phyloP scores from a whole-genome alignment of 2,113 vertebrate genomes.

The Cavia porcellus region DNA sequence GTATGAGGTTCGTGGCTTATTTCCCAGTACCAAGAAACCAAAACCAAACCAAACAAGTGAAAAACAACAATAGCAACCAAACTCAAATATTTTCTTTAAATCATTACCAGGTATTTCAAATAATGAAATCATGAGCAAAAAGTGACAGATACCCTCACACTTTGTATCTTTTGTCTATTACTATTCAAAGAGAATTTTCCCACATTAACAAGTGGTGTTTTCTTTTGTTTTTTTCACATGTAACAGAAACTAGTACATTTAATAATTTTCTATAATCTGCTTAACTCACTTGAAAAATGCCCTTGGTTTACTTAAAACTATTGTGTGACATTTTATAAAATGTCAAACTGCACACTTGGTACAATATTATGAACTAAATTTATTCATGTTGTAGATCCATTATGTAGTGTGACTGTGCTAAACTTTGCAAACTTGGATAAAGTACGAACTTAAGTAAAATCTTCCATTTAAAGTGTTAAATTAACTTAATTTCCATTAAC shows the following conservation, averaged over 20 bases:
- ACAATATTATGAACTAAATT: background rate
- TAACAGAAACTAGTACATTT: constrained; percentile 18
- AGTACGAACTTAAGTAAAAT: constrained; percentile 37
- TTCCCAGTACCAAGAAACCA: background rate
- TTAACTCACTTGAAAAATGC: constrained; percentile 3
- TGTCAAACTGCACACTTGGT: background rate
- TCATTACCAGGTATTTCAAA: background rate
- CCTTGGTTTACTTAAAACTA: background rate
- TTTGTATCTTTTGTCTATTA: background rate
- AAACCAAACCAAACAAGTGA: background rate
- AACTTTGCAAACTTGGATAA: constrained; percentile 53
- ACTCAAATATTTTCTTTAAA: constrained; percentile 4
- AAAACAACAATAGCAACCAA: constrained; percentile 27
- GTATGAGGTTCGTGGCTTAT: background rate
- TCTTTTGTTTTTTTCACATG: background rate
- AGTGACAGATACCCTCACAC: background rate
- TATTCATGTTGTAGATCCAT: background rate
- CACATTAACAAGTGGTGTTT: background rate
- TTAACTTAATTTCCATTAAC: constrained; percentile 55
- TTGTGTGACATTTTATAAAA: constrained; percentile 34
- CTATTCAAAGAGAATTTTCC: background rate
- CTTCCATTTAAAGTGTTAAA: background rate
- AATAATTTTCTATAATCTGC: constrained; percentile 27
- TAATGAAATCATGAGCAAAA: background rate
- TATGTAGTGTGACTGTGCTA: background rate